Base-by-base conservation (phyloP, 2,888 invertebrate genomes). In the Odontomyia ornata region DNA sequence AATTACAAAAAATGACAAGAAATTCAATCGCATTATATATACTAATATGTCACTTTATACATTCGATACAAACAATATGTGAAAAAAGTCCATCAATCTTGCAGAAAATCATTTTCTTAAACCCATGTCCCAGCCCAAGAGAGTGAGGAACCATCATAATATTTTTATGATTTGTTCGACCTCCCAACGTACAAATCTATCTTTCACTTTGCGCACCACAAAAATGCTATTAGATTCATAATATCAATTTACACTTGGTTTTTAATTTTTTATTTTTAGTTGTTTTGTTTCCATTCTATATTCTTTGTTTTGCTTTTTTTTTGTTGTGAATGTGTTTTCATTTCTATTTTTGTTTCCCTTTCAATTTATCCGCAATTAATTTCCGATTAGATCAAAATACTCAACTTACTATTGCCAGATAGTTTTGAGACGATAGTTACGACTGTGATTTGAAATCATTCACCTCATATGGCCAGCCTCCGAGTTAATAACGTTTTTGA, bases 381-480 rank as follows among this genome's bases (percentile, higher is more conserved):
- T 73, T 57, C 60, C 52, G 73, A 73, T 73, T 73, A 73, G 73
- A 73, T 73, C 73, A 57, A 73, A n/a, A 73, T 60, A 47, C 69
- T 47, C 36, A 72, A 27, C 52, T 7, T 27, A 28, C 27, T 72
- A 56, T 30, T n/a, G n/a, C n/a, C 36, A 9, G 36, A 36, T 36
- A 36, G n/a, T n/a, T 36, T 9, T 36, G 36, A 9, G 36, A 36
- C 36, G 3, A 36, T 36, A 36, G 36, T 36, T 23, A n/a, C 9
- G 21, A 73, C 60, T 57, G 36, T 23, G 57, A 60, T 73, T 60
- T 60, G 23, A 73, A 73, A 73, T 73, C 73, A 60, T 73, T 73
- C 57, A 57, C 60, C 73, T 73, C 21, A 13, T 60, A 13, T 25
- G 11, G 25, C 36, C 73, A 23, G 21, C 36, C 57, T 30, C 60